Percentiles rank a stretch among this genome's conserved stretches.
phyloP scores from a whole-genome alignment of 2,797 vertebrate species.

The Dendrocincla tyrannina region DNA sequence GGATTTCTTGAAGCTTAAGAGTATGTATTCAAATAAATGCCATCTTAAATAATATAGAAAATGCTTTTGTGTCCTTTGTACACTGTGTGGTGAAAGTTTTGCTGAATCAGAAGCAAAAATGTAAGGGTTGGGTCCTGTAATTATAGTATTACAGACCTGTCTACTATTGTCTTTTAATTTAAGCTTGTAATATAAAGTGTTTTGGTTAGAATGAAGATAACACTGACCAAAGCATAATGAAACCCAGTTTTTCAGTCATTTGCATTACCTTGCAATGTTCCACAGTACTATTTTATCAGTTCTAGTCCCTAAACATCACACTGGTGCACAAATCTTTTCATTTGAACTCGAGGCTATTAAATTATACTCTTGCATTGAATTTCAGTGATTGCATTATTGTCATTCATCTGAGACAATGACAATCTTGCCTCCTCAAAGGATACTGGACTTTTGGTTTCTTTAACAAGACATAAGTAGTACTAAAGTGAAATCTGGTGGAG shows the following conservation, averaged over 20 bases:
- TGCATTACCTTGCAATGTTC: not conserved
- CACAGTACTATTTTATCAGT: not conserved
- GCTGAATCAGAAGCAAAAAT: slow-evolving; percentile 47
- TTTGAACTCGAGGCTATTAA: not conserved
- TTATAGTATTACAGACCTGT: slow-evolving; percentile 17
- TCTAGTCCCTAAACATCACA: not conserved
- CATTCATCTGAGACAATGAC: not conserved
- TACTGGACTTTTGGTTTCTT: not conserved
- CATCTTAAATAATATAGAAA: not conserved
- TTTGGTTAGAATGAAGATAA: slow-evolving; percentile 29
- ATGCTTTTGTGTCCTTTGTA: not conserved
- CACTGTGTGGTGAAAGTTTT: not conserved
- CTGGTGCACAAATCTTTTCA: not conserved
- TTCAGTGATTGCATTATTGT: not conserved
- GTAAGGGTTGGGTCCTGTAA: slow-evolving; percentile 19
- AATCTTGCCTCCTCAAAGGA: not conserved
- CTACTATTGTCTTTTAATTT: slow-evolving; percentile 15
- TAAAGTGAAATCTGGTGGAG: not conserved
- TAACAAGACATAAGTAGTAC: not conserved
- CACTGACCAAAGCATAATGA: not conserved
- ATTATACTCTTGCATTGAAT: not conserved
- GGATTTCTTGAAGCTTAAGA: not conserved
- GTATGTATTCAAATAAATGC: not conserved
- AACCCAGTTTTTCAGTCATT: not conserved
- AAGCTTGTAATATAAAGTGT: not conserved